A percentile compares a stretch with the other conserved stretches of the same genome.
phyloP scores from a whole-genome alignment of 2,888 invertebrate genomes.

The Cyclophora albipunctata region DNA sequence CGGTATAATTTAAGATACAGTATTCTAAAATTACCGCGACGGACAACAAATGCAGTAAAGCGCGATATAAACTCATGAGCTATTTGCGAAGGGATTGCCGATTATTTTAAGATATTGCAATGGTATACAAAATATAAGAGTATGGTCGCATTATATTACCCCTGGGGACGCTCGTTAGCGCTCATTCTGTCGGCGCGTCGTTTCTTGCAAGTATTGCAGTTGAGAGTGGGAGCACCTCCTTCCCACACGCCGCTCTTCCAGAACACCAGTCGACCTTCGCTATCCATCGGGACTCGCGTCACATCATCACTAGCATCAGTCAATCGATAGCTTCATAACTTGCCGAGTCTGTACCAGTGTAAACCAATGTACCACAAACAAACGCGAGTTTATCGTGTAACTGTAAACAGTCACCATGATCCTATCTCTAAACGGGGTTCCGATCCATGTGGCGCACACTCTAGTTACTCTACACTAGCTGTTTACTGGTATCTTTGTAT shows the following conservation, averaged over 20 bases:
- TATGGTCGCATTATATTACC: slow-evolving; percentile 38
- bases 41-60: no score
- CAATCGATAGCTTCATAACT: slow-evolving; percentile 8
- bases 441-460: slow-evolving; percentile 32
- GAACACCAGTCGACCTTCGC: slow-evolving; percentile 63
- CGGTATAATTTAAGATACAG: no score
- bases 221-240: slow-evolving; percentile 58
- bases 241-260: slow-evolving; percentile 69
- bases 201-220: slow-evolving; percentile 65
- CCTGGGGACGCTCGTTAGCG: slow-evolving; percentile 54
- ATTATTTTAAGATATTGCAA: no score
- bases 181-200: slow-evolving; percentile 63
- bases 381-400: slow-evolving; percentile 36
- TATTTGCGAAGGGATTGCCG: no score
- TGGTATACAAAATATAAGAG: no score
- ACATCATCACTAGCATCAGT: neutral
- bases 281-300: slow-evolving; percentile 45
- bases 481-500: slow-evolving; percentile 23
- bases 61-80: no score
- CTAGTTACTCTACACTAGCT: slow-evolving; percentile 6
- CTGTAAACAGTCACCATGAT: slow-evolving; percentile 37
- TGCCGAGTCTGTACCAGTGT: slow-evolving; percentile 15
- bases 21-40: no score
- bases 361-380: slow-evolving; percentile 22
- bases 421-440: slow-evolving; percentile 34